A percentile compares a stretch with the other conserved stretches of the same genome.
Conservation (phyloP, 1,140 invertebrate genomes). For the Bombus fervidus region DNA sequence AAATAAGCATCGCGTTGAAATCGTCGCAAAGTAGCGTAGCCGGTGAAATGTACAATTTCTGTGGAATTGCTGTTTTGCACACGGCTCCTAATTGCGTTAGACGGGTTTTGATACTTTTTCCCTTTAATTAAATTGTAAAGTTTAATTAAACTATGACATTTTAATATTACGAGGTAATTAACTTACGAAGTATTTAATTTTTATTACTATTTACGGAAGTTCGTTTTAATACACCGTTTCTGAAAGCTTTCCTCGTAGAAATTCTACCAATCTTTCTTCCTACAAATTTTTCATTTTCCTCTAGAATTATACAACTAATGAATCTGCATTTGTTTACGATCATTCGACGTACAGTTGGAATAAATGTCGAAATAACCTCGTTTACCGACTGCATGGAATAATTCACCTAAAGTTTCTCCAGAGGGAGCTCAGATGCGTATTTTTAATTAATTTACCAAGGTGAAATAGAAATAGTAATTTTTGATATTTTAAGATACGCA, state of each 20-base stretch:
- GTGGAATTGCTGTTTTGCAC: not conserved
- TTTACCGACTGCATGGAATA: slow-evolving; percentile 40
- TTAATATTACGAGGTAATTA: no score
- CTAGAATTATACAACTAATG: not conserved
- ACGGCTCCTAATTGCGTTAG: not conserved
- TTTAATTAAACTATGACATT: not conserved
- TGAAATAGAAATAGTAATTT: not conserved
- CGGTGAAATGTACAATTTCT: not conserved
- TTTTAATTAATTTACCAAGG: not conserved
- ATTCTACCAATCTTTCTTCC: not conserved
- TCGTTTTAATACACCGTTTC: not conserved
- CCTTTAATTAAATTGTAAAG: not conserved
- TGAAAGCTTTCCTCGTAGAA: not conserved
- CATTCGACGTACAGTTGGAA: not conserved
- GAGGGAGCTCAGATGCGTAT: slow-evolving; percentile 42
- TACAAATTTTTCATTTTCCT: not conserved
- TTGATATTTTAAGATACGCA: not conserved
- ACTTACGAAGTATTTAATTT: no score
- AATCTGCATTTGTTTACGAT: not conserved
- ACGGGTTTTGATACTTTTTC: not conserved
- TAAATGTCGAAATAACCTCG: not conserved
- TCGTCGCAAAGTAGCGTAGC: not conserved
- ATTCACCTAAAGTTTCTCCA: slow-evolving; percentile 11
- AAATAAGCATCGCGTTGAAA: not conserved
- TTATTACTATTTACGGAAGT: not conserved